Evolutionary conservation across 2,113 vertebrate species (phyloP).

Genomic region (Cranoglanis bouderius): DNA sequence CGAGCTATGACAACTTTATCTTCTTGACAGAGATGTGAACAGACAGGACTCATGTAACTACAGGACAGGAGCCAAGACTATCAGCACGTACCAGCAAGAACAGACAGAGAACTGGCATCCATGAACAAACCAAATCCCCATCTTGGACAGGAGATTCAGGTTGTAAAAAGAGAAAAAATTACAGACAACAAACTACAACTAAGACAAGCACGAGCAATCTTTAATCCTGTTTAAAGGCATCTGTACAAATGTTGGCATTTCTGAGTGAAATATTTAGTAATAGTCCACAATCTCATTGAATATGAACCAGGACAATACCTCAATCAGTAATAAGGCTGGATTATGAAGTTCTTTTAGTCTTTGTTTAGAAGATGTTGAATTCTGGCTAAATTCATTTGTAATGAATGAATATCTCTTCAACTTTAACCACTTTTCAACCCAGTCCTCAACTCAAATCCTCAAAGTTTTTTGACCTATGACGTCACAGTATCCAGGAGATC

Average conservation of each 20-base stretch:
- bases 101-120: conserved; percentile 19
- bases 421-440: background rate
- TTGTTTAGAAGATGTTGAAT: background rate
- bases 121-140: background rate
- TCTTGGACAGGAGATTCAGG: background rate
- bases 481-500: background rate
- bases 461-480: background rate
- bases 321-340: background rate
- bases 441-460: background rate
- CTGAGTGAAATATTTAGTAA: background rate
- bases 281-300: background rate
- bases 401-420: background rate
- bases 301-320: background rate
- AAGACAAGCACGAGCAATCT: background rate
- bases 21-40: conserved; percentile 74
- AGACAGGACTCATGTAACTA: conserved; percentile 42
- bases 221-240: background rate
- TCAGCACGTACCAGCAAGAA: conserved; percentile 11
- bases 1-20: conserved; percentile 57
- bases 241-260: background rate
- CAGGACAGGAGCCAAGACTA: conserved; percentile 37
- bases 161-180: background rate
- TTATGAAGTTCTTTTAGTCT: background rate
- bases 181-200: background rate
- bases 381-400: background rate